A percentile compares a stretch with the other conserved stretches of the same genome.
These are phyloP conservation scores for Porites lobata DNA, from an alignment of 92 coral and sea anemone species.

Conservation along the genomic window DNA sequence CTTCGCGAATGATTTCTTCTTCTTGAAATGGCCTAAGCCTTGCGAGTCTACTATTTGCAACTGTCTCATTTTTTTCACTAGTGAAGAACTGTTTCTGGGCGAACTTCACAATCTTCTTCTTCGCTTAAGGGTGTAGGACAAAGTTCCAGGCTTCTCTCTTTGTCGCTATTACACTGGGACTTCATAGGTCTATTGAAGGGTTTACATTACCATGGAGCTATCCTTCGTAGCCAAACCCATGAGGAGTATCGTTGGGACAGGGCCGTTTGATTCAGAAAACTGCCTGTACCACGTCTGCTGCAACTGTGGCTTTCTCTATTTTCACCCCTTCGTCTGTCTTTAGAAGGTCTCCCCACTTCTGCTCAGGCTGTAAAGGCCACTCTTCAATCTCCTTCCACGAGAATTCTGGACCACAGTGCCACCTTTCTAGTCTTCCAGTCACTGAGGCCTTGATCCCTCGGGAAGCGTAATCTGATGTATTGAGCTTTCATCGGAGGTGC, in stretches of 20 bases:
- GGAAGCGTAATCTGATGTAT: conserved; percentile 75
- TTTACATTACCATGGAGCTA: conserved; percentile 65
- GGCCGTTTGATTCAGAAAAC: conserved; percentile 45
- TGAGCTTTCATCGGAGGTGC: conserved; percentile 56
- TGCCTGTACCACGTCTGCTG: conserved; percentile 31
- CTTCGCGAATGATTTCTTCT: conserved; percentile 53
- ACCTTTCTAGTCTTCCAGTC: conserved; percentile 50
- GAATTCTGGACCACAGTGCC: conserved; percentile 73
- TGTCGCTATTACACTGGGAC: background rate
- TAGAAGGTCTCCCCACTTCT: conserved; percentile 16
- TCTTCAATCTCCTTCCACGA: conserved; percentile 56
- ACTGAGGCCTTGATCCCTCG: conserved; percentile 68
- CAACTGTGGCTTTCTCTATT: conserved; percentile 36
- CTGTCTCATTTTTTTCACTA: background rate
- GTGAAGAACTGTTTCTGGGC: conserved; percentile 55
- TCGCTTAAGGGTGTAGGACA: conserved; percentile 10
- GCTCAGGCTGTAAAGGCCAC: conserved; percentile 78
- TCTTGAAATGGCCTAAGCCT: conserved; percentile 52
- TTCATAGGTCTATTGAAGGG: background rate
- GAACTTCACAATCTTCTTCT: conserved; percentile 49
- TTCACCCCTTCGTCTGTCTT: conserved; percentile 63
- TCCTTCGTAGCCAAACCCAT: conserved; percentile 61
- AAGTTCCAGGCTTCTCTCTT: background rate
- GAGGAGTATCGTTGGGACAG: conserved; percentile 64
- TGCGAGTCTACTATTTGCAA: background rate